Evolutionary conservation across 2,888 invertebrate species (phyloP).

Genomic region (Calameuta filiformis): DNA sequence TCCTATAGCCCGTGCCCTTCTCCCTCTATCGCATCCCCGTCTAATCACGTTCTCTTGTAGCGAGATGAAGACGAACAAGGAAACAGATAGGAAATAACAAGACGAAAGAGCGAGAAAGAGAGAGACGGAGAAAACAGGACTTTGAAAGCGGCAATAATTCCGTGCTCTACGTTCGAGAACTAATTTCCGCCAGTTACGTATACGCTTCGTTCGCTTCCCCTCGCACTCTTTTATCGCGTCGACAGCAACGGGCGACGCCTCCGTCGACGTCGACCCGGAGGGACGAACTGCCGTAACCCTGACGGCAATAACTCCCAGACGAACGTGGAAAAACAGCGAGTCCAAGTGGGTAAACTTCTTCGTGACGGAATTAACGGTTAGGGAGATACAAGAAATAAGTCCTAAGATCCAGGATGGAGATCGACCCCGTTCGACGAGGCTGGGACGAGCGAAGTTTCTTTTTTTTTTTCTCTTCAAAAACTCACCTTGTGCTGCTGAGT

Average conservation of each 20-base stretch:
- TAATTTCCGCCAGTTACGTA: slow-evolving; percentile 42
- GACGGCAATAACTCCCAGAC: not conserved
- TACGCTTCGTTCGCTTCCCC: slow-evolving; percentile 23
- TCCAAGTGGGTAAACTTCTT: not conserved
- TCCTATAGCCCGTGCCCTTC: not conserved
- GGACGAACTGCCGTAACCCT: not conserved
- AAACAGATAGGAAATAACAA: not conserved
- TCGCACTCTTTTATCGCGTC: slow-evolving; percentile 5
- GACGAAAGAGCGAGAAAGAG: not conserved
- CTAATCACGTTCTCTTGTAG: slow-evolving; percentile 1
- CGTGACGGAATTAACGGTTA: not conserved
- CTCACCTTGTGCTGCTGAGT: slow-evolving; percentile 65
- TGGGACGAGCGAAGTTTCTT: not conserved
- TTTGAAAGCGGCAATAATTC: slow-evolving; percentile 54
- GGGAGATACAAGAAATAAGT: not conserved
- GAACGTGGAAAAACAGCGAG: not conserved
- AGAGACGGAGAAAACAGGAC: slow-evolving; percentile 24
- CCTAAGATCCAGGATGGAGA: not conserved
- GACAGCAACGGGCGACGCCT: not conserved
- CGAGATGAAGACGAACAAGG: not conserved
- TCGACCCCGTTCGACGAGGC: not conserved
- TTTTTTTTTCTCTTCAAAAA: not conserved
- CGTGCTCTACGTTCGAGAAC: slow-evolving; percentile 49
- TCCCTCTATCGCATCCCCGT: not conserved
- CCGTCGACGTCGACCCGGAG: not conserved